Percentiles rank a stretch among this genome's conserved stretches.
These are phyloP conservation scores for Acanthacorydalis orientalis DNA, from an alignment of 2,888 invertebrate species.

Conservation along the genomic window DNA sequence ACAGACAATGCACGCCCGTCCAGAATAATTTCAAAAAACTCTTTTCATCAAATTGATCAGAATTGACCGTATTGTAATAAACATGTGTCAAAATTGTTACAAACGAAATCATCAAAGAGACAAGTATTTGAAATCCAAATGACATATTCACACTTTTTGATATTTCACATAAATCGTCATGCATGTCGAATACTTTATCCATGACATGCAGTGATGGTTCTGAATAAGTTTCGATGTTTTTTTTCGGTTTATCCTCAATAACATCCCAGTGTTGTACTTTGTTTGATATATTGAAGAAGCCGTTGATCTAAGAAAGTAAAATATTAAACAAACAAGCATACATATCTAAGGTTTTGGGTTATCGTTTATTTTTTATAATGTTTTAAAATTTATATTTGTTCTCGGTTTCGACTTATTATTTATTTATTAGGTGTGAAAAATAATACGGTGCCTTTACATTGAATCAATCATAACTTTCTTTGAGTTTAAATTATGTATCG, in stretches of 20 bases:
- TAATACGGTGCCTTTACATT: no score
- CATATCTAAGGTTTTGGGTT: no score
- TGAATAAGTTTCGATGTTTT: not conserved
- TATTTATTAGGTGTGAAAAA: no score
- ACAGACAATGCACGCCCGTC: not conserved
- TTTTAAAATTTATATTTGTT: no score
- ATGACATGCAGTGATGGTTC: constrained; percentile 2
- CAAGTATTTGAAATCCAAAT: constrained; percentile 11
- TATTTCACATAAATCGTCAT: constrained; percentile 10
- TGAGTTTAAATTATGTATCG: no score
- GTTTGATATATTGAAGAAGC: not conserved
- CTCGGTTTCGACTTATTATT: no score
- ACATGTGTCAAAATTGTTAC: not conserved
- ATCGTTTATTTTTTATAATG: no score
- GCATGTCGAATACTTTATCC: constrained; percentile 9
- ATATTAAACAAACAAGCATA: no score
- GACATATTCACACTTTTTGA: constrained; percentile 9
- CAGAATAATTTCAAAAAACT: not conserved
- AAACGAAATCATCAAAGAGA: constrained; percentile 3
- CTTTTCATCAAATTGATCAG: not conserved
- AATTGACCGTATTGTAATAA: not conserved
- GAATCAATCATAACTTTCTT: no score
- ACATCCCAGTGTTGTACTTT: not conserved
- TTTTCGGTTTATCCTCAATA: not conserved
- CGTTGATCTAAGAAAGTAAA: not conserved